Conservation (phyloP, 2,113 vertebrate genomes). For the Pithys albifrons region DNA sequence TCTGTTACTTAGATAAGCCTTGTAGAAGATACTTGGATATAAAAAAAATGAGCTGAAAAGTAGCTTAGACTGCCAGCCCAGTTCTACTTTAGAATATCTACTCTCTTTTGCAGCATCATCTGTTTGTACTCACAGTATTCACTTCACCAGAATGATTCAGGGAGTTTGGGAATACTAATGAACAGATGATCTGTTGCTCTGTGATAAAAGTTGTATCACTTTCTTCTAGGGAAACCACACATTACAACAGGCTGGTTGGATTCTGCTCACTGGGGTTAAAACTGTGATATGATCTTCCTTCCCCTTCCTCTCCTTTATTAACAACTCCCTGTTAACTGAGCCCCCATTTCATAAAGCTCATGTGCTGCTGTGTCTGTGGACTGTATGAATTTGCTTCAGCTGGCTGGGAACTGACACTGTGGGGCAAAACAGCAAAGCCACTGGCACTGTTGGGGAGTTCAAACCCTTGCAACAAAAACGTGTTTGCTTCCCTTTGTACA, state of each 20-base stretch:
- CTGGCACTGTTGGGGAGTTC: neutral
- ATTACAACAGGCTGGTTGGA: neutral
- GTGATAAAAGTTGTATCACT: neutral
- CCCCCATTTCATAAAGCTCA: neutral
- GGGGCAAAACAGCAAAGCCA: neutral
- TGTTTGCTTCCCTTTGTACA: neutral
- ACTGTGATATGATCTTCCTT: neutral
- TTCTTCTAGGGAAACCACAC: neutral
- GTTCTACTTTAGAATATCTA: neutral
- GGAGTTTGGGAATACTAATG: neutral
- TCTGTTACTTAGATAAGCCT: neutral
- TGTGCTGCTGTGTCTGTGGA: fast-evolving
- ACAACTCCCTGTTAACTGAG: neutral
- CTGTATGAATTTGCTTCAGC: neutral
- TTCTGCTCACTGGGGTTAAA: neutral
- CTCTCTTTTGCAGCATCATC: neutral
- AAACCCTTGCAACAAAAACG: neutral
- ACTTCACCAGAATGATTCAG: neutral
- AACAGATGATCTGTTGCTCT: neutral
- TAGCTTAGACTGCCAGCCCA: neutral
- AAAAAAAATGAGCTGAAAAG: neutral
- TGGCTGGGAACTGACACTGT: neutral
- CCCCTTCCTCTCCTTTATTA: neutral
- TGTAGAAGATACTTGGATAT: neutral
- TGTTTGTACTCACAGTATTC: neutral